Conservation (phyloP, 2,113 vertebrate species). For the Cricetomys ansorgei region DNA sequence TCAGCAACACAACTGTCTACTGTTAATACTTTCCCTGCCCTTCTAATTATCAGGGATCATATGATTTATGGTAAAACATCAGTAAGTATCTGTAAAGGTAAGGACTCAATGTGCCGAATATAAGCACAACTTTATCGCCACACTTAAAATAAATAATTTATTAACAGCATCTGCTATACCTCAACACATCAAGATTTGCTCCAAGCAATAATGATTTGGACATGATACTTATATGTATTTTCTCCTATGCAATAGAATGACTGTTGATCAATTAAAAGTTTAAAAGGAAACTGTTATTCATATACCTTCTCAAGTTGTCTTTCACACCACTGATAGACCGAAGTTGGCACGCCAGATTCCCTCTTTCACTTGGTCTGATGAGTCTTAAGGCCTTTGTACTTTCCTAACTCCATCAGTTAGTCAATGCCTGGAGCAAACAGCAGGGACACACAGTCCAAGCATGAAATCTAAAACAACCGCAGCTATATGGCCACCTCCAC, state of each 20-base stretch:
- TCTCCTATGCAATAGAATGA: background rate
- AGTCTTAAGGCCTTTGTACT: conserved; percentile 47
- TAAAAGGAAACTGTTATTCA: background rate
- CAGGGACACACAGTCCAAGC: conserved; percentile 37
- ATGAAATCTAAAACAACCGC: conserved; percentile 67
- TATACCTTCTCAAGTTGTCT: background rate
- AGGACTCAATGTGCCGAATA: background rate
- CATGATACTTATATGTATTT: background rate
- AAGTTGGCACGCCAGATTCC: background rate
- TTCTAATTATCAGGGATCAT: background rate
- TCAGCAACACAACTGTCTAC: too few relatives aligned
- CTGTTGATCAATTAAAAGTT: conserved; percentile 25
- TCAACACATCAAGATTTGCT: background rate
- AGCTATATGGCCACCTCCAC: conserved; percentile 66
- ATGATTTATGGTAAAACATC: background rate
- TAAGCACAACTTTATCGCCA: background rate
- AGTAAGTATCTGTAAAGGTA: background rate
- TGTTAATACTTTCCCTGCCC: background rate
- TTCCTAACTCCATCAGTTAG: conserved; percentile 41
- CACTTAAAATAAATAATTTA: conserved; percentile 26
- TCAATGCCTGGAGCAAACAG: conserved; percentile 59
- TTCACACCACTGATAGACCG: background rate
- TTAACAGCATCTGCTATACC: background rate
- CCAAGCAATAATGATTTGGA: conserved; percentile 5
- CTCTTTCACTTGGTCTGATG: background rate